Conservation (phyloP, 2,888 invertebrate genomes). For the Tiphia femorata region DNA sequence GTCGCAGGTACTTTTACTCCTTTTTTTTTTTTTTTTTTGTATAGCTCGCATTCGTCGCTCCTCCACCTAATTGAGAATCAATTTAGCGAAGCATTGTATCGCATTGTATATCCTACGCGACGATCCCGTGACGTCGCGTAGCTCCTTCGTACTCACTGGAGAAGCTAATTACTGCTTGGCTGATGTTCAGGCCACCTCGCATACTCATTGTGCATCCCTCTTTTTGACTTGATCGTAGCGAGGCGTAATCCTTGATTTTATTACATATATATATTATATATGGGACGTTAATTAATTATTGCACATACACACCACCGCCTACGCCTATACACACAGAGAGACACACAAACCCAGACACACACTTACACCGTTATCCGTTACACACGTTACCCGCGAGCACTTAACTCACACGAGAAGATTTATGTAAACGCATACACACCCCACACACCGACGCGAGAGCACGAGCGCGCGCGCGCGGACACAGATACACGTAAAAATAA, state of each 20-base stretch:
- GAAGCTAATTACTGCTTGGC: conserved; percentile 44
- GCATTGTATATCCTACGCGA: no score
- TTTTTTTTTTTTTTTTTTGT: conserved; percentile 5
- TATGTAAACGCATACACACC: no score
- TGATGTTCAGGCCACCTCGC: conserved; percentile 61
- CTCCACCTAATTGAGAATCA: no score
- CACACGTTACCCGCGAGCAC: no score
- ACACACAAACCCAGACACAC: neutral
- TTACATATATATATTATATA: conserved; percentile 40
- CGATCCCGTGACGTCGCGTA: no score
- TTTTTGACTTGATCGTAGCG: conserved; percentile 58
- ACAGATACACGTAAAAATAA: no score
- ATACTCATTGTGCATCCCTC: conserved; percentile 70
- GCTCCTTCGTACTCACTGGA: conserved; percentile 13
- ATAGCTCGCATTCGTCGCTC: neutral
- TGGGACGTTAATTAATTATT: conserved; percentile 44
- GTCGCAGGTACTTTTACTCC: neutral
- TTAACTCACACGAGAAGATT: no score
- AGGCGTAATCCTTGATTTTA: conserved; percentile 61
- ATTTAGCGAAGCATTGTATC: no score
- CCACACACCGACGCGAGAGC: no score
- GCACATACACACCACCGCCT: no score
- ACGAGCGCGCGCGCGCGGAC: no score
- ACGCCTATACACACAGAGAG: conserved; percentile 10
- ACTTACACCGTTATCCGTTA: no score